Evolutionary conservation across 2,113 vertebrate genomes (phyloP).

Genomic region (Calidris pygmaea): DNA sequence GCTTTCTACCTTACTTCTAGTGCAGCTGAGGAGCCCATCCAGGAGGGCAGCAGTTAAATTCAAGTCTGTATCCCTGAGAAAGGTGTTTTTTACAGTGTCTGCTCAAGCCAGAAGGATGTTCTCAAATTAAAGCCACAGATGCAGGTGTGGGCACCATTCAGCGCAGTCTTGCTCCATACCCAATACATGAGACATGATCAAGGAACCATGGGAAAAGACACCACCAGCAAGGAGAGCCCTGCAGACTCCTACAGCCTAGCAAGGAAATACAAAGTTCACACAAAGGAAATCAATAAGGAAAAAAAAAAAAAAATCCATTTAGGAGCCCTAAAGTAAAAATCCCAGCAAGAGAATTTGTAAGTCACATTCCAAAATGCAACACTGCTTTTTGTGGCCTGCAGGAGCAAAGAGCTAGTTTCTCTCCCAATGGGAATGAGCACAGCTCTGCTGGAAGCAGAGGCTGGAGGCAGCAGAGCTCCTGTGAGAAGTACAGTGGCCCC

Average conservation of each 20-base stretch:
- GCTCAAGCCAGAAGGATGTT: not conserved
- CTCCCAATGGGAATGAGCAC: not conserved
- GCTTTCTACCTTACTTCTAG: not conserved
- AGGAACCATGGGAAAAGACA: not conserved
- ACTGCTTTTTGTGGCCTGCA: not conserved
- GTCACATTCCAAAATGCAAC: not conserved
- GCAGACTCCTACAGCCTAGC: not conserved
- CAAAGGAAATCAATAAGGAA: not conserved
- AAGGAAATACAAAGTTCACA: not conserved
- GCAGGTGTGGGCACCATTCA: accelerated
- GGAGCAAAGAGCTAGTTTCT: not conserved
- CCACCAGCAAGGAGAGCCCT: not conserved
- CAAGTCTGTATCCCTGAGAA: not conserved
- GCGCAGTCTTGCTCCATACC: not conserved
- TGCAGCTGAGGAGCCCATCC: not conserved
- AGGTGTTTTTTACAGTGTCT: not conserved
- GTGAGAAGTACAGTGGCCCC: accelerated
- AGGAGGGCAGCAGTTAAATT: not conserved
- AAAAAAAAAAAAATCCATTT: not conserved
- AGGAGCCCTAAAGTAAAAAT: not conserved
- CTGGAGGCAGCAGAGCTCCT: not conserved
- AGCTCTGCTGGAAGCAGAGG: not conserved
- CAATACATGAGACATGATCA: not conserved
- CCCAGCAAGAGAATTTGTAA: not conserved
- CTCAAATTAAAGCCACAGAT: not conserved